Evolutionary conservation across 2,888 invertebrate genomes (phyloP).

Genomic region (Carcina quercana): DNA sequence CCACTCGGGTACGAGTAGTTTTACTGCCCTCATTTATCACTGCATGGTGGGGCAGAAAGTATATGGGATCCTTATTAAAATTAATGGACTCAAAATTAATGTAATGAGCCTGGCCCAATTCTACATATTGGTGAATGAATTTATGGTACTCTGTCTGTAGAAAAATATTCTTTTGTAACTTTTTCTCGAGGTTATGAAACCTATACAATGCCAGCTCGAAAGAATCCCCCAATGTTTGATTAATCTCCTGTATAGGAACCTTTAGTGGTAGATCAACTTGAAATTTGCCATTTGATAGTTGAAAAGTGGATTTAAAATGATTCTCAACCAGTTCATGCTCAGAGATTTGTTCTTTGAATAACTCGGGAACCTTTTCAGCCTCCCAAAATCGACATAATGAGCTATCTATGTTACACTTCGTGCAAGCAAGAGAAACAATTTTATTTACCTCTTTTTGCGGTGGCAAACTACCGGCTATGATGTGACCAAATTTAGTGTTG

Average conservation of each 20-base stretch:
- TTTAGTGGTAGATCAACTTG: slow-evolving; percentile 15
- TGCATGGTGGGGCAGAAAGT: slow-evolving; percentile 13
- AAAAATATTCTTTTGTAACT: slow-evolving; percentile 4
- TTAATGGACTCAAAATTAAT: not conserved
- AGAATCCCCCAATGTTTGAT: slow-evolving; percentile 6
- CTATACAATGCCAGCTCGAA: slow-evolving; percentile 9
- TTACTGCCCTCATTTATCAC: slow-evolving; percentile 12
- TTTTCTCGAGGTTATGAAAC: slow-evolving; percentile 11
- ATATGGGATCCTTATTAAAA: slow-evolving; percentile 4
- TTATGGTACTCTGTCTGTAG: slow-evolving; percentile 6
- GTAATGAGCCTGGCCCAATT: slow-evolving; percentile 6
- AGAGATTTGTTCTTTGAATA: no score
- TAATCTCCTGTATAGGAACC: slow-evolving; percentile 4
- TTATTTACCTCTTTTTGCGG: no score
- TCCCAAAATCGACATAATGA: no score
- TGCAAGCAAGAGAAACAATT: no score
- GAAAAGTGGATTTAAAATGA: no score
- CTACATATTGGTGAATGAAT: slow-evolving; percentile 11
- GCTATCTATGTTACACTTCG: no score
- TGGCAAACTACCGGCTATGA: no score
- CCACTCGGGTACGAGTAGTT: slow-evolving; percentile 6
- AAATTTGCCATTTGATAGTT: slow-evolving; percentile 12
- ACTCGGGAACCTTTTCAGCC: no score
- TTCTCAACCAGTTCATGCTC: no score
- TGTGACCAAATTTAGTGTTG: no score